Conservation (phyloP, 2,888 invertebrate genomes). For the Agonopterix subpropinquella region DNA sequence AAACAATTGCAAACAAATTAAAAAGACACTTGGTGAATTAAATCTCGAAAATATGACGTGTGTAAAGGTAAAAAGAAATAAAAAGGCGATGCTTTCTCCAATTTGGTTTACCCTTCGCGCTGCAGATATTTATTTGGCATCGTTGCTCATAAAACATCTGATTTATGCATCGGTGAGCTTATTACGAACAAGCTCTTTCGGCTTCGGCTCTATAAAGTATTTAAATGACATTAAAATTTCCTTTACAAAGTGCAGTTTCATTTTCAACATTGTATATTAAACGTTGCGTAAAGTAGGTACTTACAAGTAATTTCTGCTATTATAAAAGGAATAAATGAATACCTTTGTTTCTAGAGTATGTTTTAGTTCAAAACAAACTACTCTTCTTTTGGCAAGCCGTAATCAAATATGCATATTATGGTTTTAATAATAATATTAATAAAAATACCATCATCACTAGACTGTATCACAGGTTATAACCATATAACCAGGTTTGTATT, state of each 20-base stretch:
- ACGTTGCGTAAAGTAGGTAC: not conserved
- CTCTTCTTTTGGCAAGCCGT: too few species aligned
- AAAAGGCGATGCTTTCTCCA: conserved; percentile 23
- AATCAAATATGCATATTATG: too few species aligned
- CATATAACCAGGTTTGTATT: too few species aligned
- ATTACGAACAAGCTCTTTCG: conserved; percentile 50
- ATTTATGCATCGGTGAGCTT: conserved; percentile 49
- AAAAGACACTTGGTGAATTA: conserved; percentile 20
- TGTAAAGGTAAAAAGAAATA: not conserved
- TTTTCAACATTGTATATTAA: not conserved
- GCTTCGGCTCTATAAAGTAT: conserved; percentile 54
- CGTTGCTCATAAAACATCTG: conserved; percentile 49
- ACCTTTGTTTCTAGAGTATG: too few species aligned
- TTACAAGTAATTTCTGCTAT: too few species aligned
- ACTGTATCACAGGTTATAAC: too few species aligned
- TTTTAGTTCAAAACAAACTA: too few species aligned
- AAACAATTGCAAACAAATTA: conserved; percentile 18
- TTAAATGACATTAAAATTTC: conserved; percentile 50
- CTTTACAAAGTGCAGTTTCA: conserved; percentile 20
- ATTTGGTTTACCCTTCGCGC: conserved; percentile 18
- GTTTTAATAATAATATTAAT: too few species aligned
- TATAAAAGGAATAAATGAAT: too few species aligned
- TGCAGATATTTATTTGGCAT: conserved; percentile 53
- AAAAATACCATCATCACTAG: too few species aligned
- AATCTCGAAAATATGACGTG: conserved; percentile 3